Conservation (phyloP, 1,140 invertebrate species). For the Drosophila mauritiana region DNA sequence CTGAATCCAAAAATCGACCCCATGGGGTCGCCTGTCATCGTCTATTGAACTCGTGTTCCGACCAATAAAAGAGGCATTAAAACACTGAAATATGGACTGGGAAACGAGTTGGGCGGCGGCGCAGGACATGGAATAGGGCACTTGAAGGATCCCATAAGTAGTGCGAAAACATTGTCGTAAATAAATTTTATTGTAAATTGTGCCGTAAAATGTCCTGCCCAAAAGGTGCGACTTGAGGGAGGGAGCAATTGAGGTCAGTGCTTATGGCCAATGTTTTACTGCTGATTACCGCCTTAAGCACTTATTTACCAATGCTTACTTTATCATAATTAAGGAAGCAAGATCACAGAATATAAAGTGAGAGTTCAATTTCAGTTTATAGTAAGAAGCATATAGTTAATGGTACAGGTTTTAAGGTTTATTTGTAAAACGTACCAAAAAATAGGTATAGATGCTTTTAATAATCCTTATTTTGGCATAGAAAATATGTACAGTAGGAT, state of each 20-base stretch:
- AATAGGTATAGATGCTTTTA: too few relatives aligned
- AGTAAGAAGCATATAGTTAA: too few relatives aligned
- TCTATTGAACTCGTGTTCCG: constrained; percentile 76
- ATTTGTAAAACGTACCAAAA: too few relatives aligned
- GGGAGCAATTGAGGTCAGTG: constrained; percentile 38
- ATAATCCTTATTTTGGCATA: too few relatives aligned
- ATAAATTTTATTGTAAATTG: constrained; percentile 81
- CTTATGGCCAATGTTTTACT: constrained; percentile 24
- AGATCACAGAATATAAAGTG: too few relatives aligned
- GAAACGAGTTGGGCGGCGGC: constrained; percentile 21
- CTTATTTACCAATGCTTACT: not conserved
- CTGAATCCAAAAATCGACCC: constrained; percentile 6
- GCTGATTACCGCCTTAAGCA: not conserved
- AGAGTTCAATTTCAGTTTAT: not conserved
- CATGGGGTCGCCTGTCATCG: constrained; percentile 48
- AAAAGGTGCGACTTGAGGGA: constrained; percentile 50
- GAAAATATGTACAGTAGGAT: too few relatives aligned
- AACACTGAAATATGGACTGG: constrained; percentile 41
- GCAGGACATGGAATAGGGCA: constrained; percentile 21
- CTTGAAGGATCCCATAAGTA: constrained; percentile 60
- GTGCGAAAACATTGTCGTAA: constrained; percentile 77
- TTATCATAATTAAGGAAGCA: too few relatives aligned
- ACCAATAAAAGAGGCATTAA: constrained; percentile 81
- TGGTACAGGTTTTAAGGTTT: too few relatives aligned
- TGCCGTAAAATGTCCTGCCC: constrained; percentile 38